phyloP scores from a whole-genome alignment of 2,113 vertebrate genomes.

The Rafetus swinhoei region DNA sequence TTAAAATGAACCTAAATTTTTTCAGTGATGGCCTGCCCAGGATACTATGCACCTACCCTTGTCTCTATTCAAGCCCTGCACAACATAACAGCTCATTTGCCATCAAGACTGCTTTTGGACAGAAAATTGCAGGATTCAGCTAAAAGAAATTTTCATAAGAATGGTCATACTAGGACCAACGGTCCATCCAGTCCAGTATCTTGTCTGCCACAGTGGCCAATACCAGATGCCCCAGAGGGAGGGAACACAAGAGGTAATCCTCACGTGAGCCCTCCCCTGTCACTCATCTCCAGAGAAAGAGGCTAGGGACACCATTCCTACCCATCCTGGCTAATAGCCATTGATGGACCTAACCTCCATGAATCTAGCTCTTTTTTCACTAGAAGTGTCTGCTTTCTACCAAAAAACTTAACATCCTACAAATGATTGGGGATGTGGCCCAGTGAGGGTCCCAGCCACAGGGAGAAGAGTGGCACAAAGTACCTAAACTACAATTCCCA shows the following conservation, averaged over 20 bases:
- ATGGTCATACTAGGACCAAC: too few species aligned
- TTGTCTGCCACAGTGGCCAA: too few species aligned
- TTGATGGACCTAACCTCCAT: too few species aligned
- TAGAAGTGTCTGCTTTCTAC: neutral
- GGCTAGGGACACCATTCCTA: too few species aligned
- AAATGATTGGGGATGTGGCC: neutral
- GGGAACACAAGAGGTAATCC: too few species aligned
- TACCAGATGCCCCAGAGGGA: too few species aligned
- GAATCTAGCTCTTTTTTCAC: neutral
- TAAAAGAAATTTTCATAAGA: neutral
- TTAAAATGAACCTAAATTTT: too few species aligned
- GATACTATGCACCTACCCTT: neutral
- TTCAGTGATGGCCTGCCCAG: neutral
- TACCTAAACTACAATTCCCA: too few species aligned
- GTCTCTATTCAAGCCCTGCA: neutral
- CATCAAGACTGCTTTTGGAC: neutral
- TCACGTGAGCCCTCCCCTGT: too few species aligned
- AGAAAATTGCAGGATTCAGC: neutral
- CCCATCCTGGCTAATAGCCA: too few species aligned
- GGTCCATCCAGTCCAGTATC: too few species aligned
- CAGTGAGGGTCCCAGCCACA: neutral
- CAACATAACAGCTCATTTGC: neutral
- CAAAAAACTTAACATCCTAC: neutral
- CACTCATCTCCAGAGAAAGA: too few species aligned
- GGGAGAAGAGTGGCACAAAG: neutral